These are phyloP conservation scores for Petrocephalus schoutedeni DNA, from an alignment of 2,797 vertebrate species.

Conservation along the genomic window DNA sequence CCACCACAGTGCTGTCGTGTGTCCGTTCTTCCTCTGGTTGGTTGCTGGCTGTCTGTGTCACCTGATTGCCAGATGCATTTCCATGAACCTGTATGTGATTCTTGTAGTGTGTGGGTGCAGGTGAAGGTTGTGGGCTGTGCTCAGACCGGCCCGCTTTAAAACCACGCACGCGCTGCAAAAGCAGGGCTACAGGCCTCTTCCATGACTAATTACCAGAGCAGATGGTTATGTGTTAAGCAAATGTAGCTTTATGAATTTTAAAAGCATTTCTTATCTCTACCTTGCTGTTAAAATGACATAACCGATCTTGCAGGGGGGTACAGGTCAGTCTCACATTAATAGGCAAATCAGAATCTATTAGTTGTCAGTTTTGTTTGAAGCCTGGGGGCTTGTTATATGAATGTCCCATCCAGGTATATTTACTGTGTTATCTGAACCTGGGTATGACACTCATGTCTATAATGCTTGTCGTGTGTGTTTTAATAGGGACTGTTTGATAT, in stretches of 20 bases:
- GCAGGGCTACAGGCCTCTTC: neutral
- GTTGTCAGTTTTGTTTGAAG: neutral
- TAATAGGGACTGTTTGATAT: neutral
- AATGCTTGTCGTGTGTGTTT: neutral
- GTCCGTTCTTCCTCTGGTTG: neutral
- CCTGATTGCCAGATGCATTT: neutral
- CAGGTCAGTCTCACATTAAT: neutral
- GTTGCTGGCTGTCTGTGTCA: neutral
- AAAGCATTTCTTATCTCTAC: neutral
- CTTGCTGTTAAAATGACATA: neutral
- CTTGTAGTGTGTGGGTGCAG: neutral
- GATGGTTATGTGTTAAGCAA: conserved; percentile 5
- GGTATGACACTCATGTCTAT: neutral
- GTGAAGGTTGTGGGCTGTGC: neutral
- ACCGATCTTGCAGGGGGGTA: neutral
- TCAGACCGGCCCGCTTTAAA: neutral
- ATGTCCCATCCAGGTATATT: neutral
- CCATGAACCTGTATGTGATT: neutral
- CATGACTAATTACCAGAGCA: conserved; percentile 9
- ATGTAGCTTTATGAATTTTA: conserved; percentile 8
- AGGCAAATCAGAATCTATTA: neutral
- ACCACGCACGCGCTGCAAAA: neutral
- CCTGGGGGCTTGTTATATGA: neutral
- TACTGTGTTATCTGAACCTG: neutral
- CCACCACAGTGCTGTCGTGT: neutral